A percentile compares a stretch with the other conserved stretches of the same genome.
Conservation (phyloP, 1,140 invertebrate species). For the Leptinotarsa defecta region DNA sequence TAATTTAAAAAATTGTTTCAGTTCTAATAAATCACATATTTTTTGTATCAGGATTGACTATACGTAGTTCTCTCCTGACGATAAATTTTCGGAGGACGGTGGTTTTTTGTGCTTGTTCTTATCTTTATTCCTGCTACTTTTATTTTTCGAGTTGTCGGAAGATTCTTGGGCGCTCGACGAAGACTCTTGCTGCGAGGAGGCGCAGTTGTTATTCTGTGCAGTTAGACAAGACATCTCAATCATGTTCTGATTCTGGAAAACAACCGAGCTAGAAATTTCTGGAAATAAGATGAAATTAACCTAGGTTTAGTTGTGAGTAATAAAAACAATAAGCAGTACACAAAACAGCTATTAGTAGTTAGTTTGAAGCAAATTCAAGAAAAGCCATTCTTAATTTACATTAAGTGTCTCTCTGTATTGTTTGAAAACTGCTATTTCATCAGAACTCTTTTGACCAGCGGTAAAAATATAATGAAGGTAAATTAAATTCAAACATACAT, state of each 20-base stretch:
- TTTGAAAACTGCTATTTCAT: background rate
- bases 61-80: conserved; percentile 27
- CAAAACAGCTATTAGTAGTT: conserved; percentile 44
- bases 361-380: conserved; percentile 36
- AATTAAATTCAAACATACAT: too few relatives aligned
- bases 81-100: conserved; percentile 17
- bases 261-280: conserved; percentile 58
- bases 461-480: too few relatives aligned
- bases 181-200: conserved; percentile 11
- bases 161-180: conserved; percentile 12
- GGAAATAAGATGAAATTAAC: conserved; percentile 57
- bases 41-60: conserved; percentile 3
- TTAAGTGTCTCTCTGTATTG: conserved; percentile 13
- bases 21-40: background rate
- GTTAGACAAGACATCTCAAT: conserved; percentile 60
- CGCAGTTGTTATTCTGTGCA: conserved; percentile 28
- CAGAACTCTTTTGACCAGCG: too few relatives aligned
- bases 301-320: conserved; percentile 56
- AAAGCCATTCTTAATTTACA: background rate
- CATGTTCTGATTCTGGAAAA: conserved; percentile 58
- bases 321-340: conserved; percentile 39
- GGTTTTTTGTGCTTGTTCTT: conserved; percentile 20
- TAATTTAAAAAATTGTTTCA: background rate
- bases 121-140: conserved; percentile 13
- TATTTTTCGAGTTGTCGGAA: conserved; percentile 23